Base-by-base conservation (phyloP, 1,140 invertebrate genomes). In the Drosophila pruinosa region DNA sequence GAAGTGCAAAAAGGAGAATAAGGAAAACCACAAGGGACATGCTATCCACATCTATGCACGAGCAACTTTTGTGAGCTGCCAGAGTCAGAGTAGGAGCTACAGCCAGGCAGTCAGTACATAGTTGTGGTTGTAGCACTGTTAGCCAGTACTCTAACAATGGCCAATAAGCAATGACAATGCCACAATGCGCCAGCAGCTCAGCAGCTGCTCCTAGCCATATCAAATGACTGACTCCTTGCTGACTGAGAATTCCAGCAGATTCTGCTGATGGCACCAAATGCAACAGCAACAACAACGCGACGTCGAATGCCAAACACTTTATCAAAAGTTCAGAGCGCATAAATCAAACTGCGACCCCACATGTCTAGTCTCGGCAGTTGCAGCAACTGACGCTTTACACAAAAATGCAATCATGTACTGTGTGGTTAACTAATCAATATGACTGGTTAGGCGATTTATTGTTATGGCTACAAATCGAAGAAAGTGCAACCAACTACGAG, bases 241-340 rank as follows among this genome's bases (percentile, higher is more conserved):
- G 59, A 65, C 52, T 53, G 54, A 52, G 24, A n/a, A n/a, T 17
- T 12, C n/a, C 24, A 57, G 36, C 48, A 61, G n/a, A 5, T 38
- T 34, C 28, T 50, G 63, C 41, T 15, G 39, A 34, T 31, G 36
- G 48, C 17, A 24, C 50, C 61, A 43, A 61, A 67, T n/a, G 12
- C 10, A 8, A 31, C 28, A 31, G 3, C 6, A 3, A 48, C 72
- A 58, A 8, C 28, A 68, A 72, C 57, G 52, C 53, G 47, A 75
- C 61, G 48, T 53, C 61, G 15, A 53, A 82, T 74, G 81, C 53
- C 80, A 65, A 76, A 77, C 80, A 86, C 80, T 85, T 85, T 85
- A 78, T 85, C 80, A 85, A 85, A 76, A 86, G 77, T 81, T 69
- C 64, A 77, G 53, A 62, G 28, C 58, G 58, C 81, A 85, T 85